These are phyloP conservation scores for Drosophila kurseongensis DNA, from an alignment of 1,140 invertebrate species.

Conservation along the genomic window DNA sequence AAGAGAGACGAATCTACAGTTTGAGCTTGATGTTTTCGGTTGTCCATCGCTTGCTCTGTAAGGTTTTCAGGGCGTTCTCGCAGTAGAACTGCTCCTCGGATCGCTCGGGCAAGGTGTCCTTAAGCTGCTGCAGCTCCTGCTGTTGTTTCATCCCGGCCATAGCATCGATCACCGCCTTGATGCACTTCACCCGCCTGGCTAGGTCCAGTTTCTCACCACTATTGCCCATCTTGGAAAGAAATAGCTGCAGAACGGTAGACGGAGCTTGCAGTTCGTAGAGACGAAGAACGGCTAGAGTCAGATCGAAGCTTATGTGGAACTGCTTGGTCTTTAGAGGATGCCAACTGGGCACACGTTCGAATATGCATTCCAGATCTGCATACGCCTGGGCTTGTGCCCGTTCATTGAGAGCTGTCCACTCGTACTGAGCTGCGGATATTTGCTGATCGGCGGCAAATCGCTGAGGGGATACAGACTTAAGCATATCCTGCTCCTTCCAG, in stretches of 20 bases:
- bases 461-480: slow-evolving; percentile 61
- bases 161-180: slow-evolving; percentile 77
- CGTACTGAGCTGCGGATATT: slow-evolving; percentile 76
- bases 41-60: slow-evolving; percentile 83
- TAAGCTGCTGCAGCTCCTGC: slow-evolving; percentile 70
- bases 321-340: slow-evolving; percentile 76
- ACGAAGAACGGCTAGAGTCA: slow-evolving; percentile 70
- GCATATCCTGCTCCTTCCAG: slow-evolving; percentile 78
- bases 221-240: slow-evolving; percentile 78
- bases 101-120: slow-evolving; percentile 63
- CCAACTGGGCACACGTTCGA: slow-evolving; percentile 79
- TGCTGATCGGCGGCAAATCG: slow-evolving; percentile 71
- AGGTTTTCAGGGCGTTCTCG: slow-evolving; percentile 76
- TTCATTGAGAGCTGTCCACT: slow-evolving; percentile 83
- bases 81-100: slow-evolving; percentile 82
- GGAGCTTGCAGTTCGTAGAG: slow-evolving; percentile 74
- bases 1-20: slow-evolving; percentile 33
- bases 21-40: slow-evolving; percentile 81
- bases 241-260: slow-evolving; percentile 67
- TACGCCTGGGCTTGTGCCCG: slow-evolving; percentile 76
- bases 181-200: slow-evolving; percentile 72
- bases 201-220: slow-evolving; percentile 68
- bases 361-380: slow-evolving; percentile 77
- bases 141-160: slow-evolving; percentile 75
- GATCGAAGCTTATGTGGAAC: slow-evolving; percentile 81